phyloP scores from a whole-genome alignment of 2,797 vertebrate genomes.

The Brachyalestes nurse region DNA sequence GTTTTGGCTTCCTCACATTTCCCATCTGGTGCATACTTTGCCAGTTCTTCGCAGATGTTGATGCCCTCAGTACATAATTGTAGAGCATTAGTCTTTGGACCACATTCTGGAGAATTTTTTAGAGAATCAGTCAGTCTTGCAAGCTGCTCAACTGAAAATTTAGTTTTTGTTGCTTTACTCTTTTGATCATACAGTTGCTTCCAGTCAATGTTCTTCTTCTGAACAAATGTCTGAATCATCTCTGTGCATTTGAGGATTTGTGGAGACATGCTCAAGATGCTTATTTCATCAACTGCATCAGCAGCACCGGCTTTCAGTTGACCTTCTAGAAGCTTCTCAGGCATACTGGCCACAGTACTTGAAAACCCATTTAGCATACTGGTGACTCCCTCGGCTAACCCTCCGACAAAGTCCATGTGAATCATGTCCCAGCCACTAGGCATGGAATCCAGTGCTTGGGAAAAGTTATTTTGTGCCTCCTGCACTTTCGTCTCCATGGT shows the following conservation, averaged over 20 bases:
- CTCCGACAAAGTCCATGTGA: slow-evolving; percentile 18
- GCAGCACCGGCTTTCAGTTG: accelerated
- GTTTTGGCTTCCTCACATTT: slow-evolving; percentile 12
- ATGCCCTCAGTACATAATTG: slow-evolving; percentile 33
- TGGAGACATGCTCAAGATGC: slow-evolving; percentile 1
- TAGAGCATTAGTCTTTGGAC: slow-evolving; percentile 4
- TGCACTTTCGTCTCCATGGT: slow-evolving; percentile 2
- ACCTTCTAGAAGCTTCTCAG: no score
- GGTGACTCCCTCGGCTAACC: neutral
- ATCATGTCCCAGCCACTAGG: slow-evolving; percentile 42
- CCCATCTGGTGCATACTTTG: slow-evolving; percentile 3
- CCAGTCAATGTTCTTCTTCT: neutral
- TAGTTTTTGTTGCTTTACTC: no score
- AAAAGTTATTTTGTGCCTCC: slow-evolving; percentile 5
- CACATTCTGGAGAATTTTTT: neutral
- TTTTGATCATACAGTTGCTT: slow-evolving; percentile 30
- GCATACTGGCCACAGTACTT: neutral
- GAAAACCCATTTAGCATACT: accelerated
- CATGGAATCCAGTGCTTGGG: slow-evolving; percentile 31
- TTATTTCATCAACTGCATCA: neutral
- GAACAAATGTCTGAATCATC: neutral
- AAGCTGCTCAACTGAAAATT: neutral
- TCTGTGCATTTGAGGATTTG: slow-evolving; percentile 9
- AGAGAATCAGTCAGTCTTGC: neutral
- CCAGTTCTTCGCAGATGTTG: slow-evolving; percentile 32